A percentile compares a stretch with the other conserved stretches of the same genome.
phyloP scores from a whole-genome alignment of 92 coral and sea anemone genomes.

The Chrysogorgia sp. region DNA sequence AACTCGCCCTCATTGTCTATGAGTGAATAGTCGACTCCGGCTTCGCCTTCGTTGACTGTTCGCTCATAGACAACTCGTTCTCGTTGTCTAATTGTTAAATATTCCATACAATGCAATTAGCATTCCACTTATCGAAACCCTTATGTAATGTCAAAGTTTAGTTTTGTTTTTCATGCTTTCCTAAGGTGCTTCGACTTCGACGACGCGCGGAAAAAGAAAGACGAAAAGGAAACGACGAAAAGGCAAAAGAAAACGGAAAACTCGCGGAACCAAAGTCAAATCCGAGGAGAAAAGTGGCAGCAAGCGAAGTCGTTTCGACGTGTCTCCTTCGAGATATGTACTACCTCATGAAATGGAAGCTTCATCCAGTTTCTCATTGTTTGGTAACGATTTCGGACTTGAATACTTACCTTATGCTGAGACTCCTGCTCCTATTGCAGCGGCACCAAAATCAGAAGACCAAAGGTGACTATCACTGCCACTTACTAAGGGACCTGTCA shows the following conservation, averaged over 20 bases:
- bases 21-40: too few species aligned
- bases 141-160: too few species aligned
- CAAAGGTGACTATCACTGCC: neutral
- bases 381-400: conserved; percentile 77
- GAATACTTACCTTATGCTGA: conserved; percentile 61
- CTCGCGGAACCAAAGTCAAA: conserved; percentile 27
- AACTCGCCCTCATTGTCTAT: too few species aligned
- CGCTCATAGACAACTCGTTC: too few species aligned
- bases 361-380: conserved; percentile 70
- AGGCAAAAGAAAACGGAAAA: conserved; percentile 10
- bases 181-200: conserved; percentile 3
- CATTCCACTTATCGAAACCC: too few species aligned
- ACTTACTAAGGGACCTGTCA: too few species aligned
- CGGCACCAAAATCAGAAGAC: conserved; percentile 12
- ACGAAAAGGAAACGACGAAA: neutral
- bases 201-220: neutral
- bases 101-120: too few species aligned
- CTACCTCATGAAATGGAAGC: conserved; percentile 79
- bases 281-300: conserved; percentile 13
- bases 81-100: too few species aligned
- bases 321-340: conserved; percentile 62
- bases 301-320: conserved; percentile 44
- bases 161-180: neutral
- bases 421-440: conserved; percentile 29
- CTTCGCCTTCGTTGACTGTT: too few species aligned